Conservation (phyloP, 2,888 invertebrate genomes). For the Nymphalis urticae region DNA sequence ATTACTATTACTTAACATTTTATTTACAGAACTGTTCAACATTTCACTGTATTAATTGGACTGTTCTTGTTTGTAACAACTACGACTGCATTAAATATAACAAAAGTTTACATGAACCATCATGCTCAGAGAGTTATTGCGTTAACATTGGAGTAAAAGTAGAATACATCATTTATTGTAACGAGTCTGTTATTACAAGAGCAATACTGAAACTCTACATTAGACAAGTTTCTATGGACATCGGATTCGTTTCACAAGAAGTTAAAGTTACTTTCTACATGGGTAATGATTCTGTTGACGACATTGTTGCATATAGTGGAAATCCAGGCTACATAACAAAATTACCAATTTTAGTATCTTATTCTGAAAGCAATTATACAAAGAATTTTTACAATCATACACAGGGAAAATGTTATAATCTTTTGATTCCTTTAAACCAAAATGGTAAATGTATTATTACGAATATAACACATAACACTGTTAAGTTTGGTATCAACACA, state of each 20-base stretch:
- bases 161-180: slow-evolving; percentile 64
- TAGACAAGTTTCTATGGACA: slow-evolving; percentile 47
- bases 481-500: slow-evolving; percentile 76
- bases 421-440: slow-evolving; percentile 61
- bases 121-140: slow-evolving; percentile 60
- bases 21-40: slow-evolving; percentile 67
- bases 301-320: slow-evolving; percentile 81
- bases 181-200: slow-evolving; percentile 58
- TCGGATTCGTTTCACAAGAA: slow-evolving; percentile 58
- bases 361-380: slow-evolving; percentile 55
- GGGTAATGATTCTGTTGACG: slow-evolving; percentile 54
- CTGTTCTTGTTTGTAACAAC: slow-evolving; percentile 56
- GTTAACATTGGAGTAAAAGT: slow-evolving; percentile 59
- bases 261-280: slow-evolving; percentile 61
- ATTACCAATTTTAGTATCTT: slow-evolving; percentile 82
- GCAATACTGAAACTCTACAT: slow-evolving; percentile 60
- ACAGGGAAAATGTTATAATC: slow-evolving; percentile 38
- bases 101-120: slow-evolving; percentile 56
- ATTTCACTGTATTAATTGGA: slow-evolving; percentile 67
- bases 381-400: slow-evolving; percentile 58
- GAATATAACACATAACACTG: slow-evolving; percentile 53
- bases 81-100: slow-evolving; percentile 55
- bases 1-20: slow-evolving; percentile 8
- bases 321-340: slow-evolving; percentile 88
- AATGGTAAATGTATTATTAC: slow-evolving; percentile 68